Conservation (phyloP, 2,113 vertebrate species). For the Rhinogobius similis region DNA sequence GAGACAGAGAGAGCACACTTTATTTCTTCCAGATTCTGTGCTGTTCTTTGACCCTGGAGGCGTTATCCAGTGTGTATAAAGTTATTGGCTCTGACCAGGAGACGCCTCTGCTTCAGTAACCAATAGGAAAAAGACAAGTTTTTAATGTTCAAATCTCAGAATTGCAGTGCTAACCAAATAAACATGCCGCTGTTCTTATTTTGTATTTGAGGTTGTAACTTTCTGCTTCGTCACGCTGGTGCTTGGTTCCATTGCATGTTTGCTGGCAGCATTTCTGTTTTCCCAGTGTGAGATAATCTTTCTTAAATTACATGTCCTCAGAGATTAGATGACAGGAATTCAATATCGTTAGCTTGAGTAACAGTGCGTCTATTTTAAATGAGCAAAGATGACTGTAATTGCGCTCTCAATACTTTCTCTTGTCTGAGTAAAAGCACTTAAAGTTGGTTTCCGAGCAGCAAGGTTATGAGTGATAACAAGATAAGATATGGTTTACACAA, state of each 20-base stretch:
- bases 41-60: conserved; percentile 33
- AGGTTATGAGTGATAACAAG: neutral
- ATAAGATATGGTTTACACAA: neutral
- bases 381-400: neutral
- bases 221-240: conserved; percentile 19
- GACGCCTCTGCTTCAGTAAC: conserved; percentile 49
- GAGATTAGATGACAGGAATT: conserved; percentile 22
- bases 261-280: conserved; percentile 14
- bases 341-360: conserved; percentile 1
- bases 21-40: conserved; percentile 25
- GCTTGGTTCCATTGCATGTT: conserved; percentile 1
- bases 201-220: conserved; percentile 19
- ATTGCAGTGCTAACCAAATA: conserved; percentile 38
- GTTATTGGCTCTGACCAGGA: conserved; percentile 60
- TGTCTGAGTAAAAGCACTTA: neutral
- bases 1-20: conserved; percentile 21
- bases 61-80: conserved; percentile 16
- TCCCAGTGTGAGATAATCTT: conserved; percentile 25
- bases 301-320: neutral
- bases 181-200: conserved; percentile 6
- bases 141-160: conserved; percentile 23
- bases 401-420: neutral
- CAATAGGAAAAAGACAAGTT: conserved; percentile 45
- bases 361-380: conserved; percentile 11
- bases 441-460: neutral